These are phyloP conservation scores for Rhamnusium bicolor DNA, from an alignment of 2,888 invertebrate species.

Conservation along the genomic window DNA sequence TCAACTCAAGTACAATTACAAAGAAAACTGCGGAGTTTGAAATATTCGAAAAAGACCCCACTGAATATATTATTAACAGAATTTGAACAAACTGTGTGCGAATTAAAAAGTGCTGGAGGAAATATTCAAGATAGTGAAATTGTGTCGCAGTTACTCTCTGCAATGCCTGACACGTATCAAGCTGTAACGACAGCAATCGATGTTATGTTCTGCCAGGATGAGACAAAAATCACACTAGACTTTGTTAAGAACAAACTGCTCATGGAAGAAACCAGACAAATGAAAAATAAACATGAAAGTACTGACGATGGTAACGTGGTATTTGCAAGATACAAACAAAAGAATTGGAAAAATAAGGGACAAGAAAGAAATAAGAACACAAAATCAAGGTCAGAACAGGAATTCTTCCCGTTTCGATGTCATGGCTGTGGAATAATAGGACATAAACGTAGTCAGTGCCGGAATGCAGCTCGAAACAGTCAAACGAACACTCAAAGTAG, in stretches of 20 bases:
- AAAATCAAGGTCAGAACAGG: neutral
- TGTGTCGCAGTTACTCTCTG: neutral
- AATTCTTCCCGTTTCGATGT: neutral
- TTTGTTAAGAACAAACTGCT: neutral
- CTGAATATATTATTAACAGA: neutral
- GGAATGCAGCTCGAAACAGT: too few species aligned
- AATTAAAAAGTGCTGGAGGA: neutral
- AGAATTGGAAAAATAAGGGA: too few species aligned
- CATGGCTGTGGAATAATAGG: neutral
- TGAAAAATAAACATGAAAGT: neutral
- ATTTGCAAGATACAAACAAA: too few species aligned
- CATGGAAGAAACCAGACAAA: neutral
- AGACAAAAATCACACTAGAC: neutral
- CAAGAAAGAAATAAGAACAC: too few species aligned
- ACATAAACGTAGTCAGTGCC: neutral
- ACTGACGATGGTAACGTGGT: neutral
- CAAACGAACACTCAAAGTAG: too few species aligned
- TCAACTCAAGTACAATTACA: too few species aligned
- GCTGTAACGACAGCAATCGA: neutral
- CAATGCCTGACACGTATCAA: neutral
- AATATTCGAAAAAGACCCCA: neutral
- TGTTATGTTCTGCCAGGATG: neutral
- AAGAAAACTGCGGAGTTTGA: neutral
- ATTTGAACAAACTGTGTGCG: neutral
- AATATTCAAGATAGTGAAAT: neutral